phyloP scores from a whole-genome alignment of 2,888 invertebrate species.

The Parnassius glacialis region DNA sequence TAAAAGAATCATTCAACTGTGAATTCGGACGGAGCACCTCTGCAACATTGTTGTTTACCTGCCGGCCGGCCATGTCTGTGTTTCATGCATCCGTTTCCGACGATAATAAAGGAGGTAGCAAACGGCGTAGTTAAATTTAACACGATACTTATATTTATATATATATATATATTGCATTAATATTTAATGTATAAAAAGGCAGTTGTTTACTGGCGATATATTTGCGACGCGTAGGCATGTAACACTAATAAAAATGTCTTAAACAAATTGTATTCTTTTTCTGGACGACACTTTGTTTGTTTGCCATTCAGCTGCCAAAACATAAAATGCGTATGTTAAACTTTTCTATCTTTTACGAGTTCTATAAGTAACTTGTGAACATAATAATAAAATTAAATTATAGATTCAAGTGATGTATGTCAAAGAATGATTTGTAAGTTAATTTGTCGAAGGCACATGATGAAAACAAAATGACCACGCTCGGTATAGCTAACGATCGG shows the following conservation, averaged over 20 bases:
- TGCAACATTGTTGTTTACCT: conserved; percentile 8
- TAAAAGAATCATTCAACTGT: conserved; percentile 1
- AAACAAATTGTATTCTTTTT: conserved; percentile 11
- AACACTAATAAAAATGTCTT: conserved; percentile 21
- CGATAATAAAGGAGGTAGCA: conserved; percentile 18
- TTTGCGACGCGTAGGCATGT: conserved; percentile 2
- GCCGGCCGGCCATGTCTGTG: neutral
- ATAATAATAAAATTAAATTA: neutral
- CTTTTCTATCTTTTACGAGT: neutral
- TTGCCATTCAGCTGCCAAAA: neutral
- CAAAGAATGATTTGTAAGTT: conserved; percentile 30
- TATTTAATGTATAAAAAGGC: neutral
- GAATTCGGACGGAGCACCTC: neutral
- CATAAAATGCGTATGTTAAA: conserved; percentile 5
- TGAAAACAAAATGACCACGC: conserved; percentile 29
- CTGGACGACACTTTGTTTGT: conserved; percentile 7
- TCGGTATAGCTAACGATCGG: conserved; percentile 27
- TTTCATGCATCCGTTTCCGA: conserved; percentile 3
- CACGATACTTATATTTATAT: conserved; percentile 9
- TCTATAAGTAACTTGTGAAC: neutral
- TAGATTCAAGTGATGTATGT: neutral
- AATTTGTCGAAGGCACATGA: conserved; percentile 30
- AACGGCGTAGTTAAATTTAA: conserved; percentile 16
- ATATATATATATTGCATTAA: neutral
- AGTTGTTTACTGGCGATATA: conserved; percentile 8